Evolutionary conservation across 1,140 invertebrate genomes (phyloP).

Genomic region (Campoletis sonorensis): DNA sequence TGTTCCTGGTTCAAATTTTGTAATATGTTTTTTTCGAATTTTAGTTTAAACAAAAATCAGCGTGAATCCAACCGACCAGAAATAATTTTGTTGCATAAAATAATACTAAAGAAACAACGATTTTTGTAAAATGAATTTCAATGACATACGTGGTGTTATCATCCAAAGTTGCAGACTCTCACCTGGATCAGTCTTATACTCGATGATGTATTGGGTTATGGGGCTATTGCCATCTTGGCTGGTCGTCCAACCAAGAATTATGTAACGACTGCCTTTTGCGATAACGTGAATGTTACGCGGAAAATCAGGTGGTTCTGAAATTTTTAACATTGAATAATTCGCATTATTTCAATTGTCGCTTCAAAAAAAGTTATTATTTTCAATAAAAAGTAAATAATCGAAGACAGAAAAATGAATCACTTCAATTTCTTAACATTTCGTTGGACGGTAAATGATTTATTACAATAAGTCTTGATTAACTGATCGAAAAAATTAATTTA

Average conservation of each 20-base stretch:
- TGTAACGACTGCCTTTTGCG: slow-evolving; percentile 85
- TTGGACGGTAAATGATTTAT: too few relatives aligned
- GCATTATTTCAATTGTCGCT: neutral
- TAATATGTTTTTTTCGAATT: too few relatives aligned
- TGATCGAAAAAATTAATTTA: neutral
- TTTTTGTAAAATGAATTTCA: slow-evolving; percentile 27
- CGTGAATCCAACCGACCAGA: too few relatives aligned
- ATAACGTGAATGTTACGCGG: slow-evolving; percentile 90
- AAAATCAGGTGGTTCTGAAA: slow-evolving; percentile 87
- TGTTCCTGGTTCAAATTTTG: too few relatives aligned
- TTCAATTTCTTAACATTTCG: too few relatives aligned
- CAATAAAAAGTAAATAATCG: too few relatives aligned
- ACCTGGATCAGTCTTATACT: slow-evolving; percentile 91
- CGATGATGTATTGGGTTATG: slow-evolving; percentile 90
- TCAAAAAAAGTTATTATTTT: too few relatives aligned
- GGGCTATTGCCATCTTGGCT: slow-evolving; percentile 92
- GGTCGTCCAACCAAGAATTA: slow-evolving; percentile 89
- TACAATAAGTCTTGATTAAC: too few relatives aligned
- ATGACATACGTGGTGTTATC: slow-evolving; percentile 46
- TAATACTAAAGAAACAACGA: neutral
- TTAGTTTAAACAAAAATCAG: too few relatives aligned
- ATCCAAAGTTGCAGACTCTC: slow-evolving; percentile 63
- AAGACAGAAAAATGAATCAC: too few relatives aligned
- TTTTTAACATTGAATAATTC: slow-evolving; percentile 36
- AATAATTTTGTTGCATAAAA: too few relatives aligned